Evolutionary conservation across 2,888 invertebrate species (phyloP), one percentile per base, ranked within the genome.

Genomic region (Monochamus alternatus): DNA sequence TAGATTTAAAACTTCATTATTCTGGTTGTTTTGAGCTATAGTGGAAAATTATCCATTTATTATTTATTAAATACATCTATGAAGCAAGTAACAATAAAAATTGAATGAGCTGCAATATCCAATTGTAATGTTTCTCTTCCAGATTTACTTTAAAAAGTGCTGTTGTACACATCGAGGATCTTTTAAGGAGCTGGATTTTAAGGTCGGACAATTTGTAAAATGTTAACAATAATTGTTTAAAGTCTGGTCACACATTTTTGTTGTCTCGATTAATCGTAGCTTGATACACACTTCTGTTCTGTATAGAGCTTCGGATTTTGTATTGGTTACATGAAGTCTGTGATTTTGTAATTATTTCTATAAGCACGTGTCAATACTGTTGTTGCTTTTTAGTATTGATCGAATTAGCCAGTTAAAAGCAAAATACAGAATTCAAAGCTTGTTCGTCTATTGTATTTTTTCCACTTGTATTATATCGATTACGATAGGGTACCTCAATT

Each of bases 321-420:
- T 86, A 87, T 85, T 85, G 76, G 65, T 77, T 74, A 79, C 81
- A 78, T 79, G 75, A 81, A 84, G 85, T 86, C 87, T 87, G 87
- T 87, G 87, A 87, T 87, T 83, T 86, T 86, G 71, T 71, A 62
- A 71, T 71, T 83, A 84, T 82, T 84, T 85, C 14, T 51, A 63
- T 82, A 85, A 84, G 85, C 84, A 85, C 85, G 22, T 85, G 83
- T 86, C 86, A 86, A 86, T 87, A 86, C 86, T 84, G 85, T 86
- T 86, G 86, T 85, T 85, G 84, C 85, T 86, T 86, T 86, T 84
- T 86, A 82, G 86, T 87, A 87, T 86, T 87, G 87, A 82, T 14
- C 10, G 85, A 82, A 82, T 83, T 74, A 78, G 78, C 77, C 43
- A 59, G 64, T 78, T 81, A 81, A 82, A 82, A 84, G 82, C 80